These are phyloP conservation scores for Chironomus riparius DNA, from an alignment of 2,888 invertebrate species.

Conservation along the genomic window DNA sequence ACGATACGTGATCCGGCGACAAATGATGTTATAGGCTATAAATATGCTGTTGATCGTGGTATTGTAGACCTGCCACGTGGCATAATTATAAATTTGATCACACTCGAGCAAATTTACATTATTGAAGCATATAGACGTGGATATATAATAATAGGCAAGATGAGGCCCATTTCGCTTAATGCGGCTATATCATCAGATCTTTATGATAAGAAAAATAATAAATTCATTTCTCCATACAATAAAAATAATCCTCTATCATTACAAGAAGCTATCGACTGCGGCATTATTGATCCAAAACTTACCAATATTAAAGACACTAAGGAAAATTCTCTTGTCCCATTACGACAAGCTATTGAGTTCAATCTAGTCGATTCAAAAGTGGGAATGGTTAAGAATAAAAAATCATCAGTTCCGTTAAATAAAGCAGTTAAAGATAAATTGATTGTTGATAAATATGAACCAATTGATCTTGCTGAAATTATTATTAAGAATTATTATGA, in stretches of 20 bases:
- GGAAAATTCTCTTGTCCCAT: conserved; percentile 55
- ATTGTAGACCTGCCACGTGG: conserved; percentile 78
- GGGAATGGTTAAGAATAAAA: conserved; percentile 35
- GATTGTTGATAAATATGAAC: conserved; percentile 45
- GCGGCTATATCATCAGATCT: conserved; percentile 79
- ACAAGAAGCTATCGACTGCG: conserved; percentile 76
- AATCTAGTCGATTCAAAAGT: conserved; percentile 46
- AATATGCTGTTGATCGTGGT: conserved; percentile 65
- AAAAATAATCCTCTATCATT: conserved; percentile 69
- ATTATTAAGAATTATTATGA: conserved; percentile 49
- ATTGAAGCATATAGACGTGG: conserved; percentile 64
- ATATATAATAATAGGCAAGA: conserved; percentile 65
- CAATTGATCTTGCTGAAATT: conserved; percentile 47
- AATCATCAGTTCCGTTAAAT: conserved; percentile 40
- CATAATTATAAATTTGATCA: conserved; percentile 61
- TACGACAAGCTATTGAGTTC: conserved; percentile 64
- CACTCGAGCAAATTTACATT: conserved; percentile 9
- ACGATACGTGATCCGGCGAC: conserved; percentile 65
- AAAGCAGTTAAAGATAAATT: conserved; percentile 45
- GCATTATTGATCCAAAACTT: conserved; percentile 70
- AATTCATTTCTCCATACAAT: conserved; percentile 56
- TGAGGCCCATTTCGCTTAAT: conserved; percentile 68
- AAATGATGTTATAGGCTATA: conserved; percentile 57
- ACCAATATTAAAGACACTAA: conserved; percentile 57
- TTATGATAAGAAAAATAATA: conserved; percentile 60